phyloP scores from a whole-genome alignment of 2,113 vertebrate species.

The Macquaria ambigua region DNA sequence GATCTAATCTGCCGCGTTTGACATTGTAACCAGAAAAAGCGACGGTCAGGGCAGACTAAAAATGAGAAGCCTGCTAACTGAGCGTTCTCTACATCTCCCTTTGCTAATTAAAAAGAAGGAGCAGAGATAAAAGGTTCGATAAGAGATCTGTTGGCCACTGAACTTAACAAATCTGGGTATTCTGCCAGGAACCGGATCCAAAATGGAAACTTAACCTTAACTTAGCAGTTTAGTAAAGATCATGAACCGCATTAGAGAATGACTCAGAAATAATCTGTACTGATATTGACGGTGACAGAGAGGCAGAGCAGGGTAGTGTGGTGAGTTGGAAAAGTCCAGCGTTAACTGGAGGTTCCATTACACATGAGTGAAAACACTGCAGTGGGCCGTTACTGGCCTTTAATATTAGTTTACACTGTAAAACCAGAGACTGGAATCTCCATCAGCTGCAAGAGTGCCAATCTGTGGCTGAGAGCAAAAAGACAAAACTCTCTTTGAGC shows the following conservation, averaged over 20 bases:
- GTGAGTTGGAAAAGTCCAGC: background rate
- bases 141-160: background rate
- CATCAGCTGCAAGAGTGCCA: slow-evolving; percentile 53
- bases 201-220: background rate
- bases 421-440: background rate
- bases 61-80: background rate
- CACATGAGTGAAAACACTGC: background rate
- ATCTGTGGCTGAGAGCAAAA: slow-evolving; percentile 24
- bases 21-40: background rate
- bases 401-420: background rate
- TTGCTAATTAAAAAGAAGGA: background rate
- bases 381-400: background rate
- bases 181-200: background rate
- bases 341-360: background rate
- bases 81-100: background rate
- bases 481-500: slow-evolving; percentile 37
- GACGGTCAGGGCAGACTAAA: background rate
- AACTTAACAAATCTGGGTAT: background rate
- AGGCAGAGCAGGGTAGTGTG: background rate
- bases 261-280: background rate
- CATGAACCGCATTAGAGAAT: background rate
- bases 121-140: background rate
- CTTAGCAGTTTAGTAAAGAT: background rate
- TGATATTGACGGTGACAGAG: background rate
- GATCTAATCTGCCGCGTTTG: background rate